Conservation (phyloP, 2,888 invertebrate species). For the Pandemis heparana region DNA sequence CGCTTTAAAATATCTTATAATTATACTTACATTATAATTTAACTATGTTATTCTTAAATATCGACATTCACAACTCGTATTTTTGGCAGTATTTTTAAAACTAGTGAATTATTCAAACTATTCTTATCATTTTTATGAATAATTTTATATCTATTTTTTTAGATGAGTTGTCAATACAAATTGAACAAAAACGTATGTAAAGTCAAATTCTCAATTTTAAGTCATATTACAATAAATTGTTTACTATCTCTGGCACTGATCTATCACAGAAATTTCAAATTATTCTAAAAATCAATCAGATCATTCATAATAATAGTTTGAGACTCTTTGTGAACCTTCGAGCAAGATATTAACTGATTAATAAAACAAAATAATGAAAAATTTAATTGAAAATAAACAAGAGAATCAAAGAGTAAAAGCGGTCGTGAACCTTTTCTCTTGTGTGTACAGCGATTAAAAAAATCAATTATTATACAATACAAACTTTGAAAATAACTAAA, state of each 20-base stretch:
- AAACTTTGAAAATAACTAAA: slow-evolving; percentile 24
- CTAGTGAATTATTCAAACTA: slow-evolving; percentile 2
- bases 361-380: neutral
- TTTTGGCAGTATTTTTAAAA: slow-evolving; percentile 41
- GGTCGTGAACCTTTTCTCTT: neutral
- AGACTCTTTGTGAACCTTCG: slow-evolving; percentile 18
- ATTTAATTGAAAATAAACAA: neutral
- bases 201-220: neutral
- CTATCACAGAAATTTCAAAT: slow-evolving; percentile 66
- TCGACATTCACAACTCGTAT: slow-evolving; percentile 23
- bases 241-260: slow-evolving; percentile 62
- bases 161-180: neutral
- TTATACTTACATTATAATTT: slow-evolving; percentile 26
- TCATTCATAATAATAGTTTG: slow-evolving; percentile 22
- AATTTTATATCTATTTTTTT: neutral
- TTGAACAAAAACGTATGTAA: neutral
- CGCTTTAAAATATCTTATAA: neutral
- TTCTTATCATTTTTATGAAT: neutral
- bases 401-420: neutral
- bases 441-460: neutral
- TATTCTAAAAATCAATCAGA: slow-evolving; percentile 14
- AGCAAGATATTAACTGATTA: neutral
- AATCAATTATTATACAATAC: slow-evolving; percentile 13
- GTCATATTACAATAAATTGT: neutral
- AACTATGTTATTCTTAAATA: slow-evolving; percentile 15